Conservation (phyloP, 2,888 invertebrate species). For the Oxystoma pomonae region DNA sequence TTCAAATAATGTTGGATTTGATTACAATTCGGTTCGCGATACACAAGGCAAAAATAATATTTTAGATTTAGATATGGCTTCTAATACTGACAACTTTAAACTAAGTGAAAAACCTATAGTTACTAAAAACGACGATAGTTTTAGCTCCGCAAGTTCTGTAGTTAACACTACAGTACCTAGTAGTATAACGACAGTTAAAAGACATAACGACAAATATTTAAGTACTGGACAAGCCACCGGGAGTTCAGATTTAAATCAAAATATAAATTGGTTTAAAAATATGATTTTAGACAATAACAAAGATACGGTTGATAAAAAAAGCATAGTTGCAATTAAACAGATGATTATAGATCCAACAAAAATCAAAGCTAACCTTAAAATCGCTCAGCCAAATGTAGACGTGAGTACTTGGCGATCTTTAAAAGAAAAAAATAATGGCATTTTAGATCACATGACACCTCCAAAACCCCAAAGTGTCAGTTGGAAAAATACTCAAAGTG, state of each 20-base stretch:
- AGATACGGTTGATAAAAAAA: neutral
- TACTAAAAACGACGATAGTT: slow-evolving; percentile 48
- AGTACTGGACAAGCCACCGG: neutral
- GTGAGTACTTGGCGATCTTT: slow-evolving; percentile 13
- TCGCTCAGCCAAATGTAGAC: neutral
- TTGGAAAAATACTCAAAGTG: slow-evolving; percentile 29
- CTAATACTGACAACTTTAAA: slow-evolving; percentile 20
- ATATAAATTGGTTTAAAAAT: neutral
- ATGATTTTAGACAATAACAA: neutral
- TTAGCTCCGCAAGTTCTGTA: slow-evolving; percentile 47
- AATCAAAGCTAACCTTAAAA: neutral
- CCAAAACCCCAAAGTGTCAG: slow-evolving; percentile 34
- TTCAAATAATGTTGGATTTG: neutral
- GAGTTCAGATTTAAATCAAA: neutral
- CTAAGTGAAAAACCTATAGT: slow-evolving; percentile 45
- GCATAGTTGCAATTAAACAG: neutral
- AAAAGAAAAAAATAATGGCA: slow-evolving; percentile 20
- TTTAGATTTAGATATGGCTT: neutral
- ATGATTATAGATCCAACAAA: neutral
- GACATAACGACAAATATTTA: slow-evolving; percentile 33
- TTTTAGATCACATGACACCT: slow-evolving; percentile 28
- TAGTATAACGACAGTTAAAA: slow-evolving; percentile 22
- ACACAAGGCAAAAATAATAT: neutral
- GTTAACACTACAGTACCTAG: slow-evolving; percentile 32
- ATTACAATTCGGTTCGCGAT: neutral